Conservation (phyloP, 2,797 vertebrate species). For the Gymnopithys bicolor region DNA sequence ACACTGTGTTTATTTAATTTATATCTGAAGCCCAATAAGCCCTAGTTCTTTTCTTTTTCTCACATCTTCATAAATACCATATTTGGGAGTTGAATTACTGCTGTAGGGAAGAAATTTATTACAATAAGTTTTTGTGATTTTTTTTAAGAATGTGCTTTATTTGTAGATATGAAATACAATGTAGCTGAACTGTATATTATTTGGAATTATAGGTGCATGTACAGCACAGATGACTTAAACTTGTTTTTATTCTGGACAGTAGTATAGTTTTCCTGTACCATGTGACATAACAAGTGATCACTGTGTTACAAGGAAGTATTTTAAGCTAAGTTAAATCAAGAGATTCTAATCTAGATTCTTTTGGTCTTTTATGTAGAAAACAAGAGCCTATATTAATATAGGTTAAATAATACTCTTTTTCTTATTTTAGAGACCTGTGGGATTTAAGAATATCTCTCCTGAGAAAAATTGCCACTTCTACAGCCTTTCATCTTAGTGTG, state of each 20-base stretch:
- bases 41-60: background rate
- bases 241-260: background rate
- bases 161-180: background rate
- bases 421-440: conserved; percentile 66
- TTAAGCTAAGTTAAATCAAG: background rate
- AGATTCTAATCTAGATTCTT: background rate
- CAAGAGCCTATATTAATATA: background rate
- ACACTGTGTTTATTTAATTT: background rate
- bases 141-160: background rate
- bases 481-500: background rate
- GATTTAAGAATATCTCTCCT: conserved; percentile 48
- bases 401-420: conserved; percentile 39
- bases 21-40: background rate
- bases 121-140: background rate
- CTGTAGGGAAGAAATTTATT: background rate
- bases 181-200: conserved; percentile 1
- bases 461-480: conserved; percentile 27
- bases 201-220: background rate
- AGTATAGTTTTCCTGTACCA: background rate
- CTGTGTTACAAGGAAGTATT: background rate
- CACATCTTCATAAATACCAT: background rate
- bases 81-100: background rate
- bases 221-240: background rate
- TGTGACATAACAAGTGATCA: background rate
- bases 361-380: background rate